Evolutionary conservation across 2,888 invertebrate genomes (phyloP), one percentile per base, ranked within the genome.

Genomic region (Alloscopus bannaensis): DNA sequence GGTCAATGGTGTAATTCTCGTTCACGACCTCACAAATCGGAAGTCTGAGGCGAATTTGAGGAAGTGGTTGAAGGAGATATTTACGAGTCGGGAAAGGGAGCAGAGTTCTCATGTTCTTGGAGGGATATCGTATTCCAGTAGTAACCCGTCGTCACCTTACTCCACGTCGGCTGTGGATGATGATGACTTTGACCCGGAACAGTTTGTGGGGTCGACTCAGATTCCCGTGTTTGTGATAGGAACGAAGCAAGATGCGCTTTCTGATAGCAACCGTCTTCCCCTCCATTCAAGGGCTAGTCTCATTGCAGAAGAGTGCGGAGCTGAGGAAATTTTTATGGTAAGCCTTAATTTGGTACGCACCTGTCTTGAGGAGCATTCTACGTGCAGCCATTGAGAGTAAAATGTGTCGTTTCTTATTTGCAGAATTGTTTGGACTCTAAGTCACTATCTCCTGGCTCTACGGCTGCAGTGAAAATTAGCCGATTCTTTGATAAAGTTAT

Each of bases 21-120:
- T 99, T 1, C 98, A 99, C 88, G 99, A 99, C 90, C 90, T 99
- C 87, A 96, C 96, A 3, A 99, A 99, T 88, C 91, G 96, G 83
- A 98, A 98, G 89, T 98, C 98, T 70, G 96, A 98, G 88, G 92
- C 94, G 80, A 98, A 98, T 89, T 90, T 99, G 79, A 92, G 94
- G 83, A 95, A 95, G 88, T 99, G 98, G 98, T 89, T 99, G 1
- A 92, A 94, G 52, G 98, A 99, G 90, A 93, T 98, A 81, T 88
- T 97, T 60, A 94, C 93, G 88, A 71, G 71, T 50, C 11, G 50
- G 24, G 71, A 71, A 47, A 71, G 36, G 22, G 71, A 71, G 20
- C 13, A 8, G 13, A 71, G 13, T 47, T 20, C 62, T 2, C 31
- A 50, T 18, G 59, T 22, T 4, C 11, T 28, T 18, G 59, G 59